Evolutionary conservation across 2,797 vertebrate genomes (phyloP).

Genomic region (Perodicticus potto): DNA sequence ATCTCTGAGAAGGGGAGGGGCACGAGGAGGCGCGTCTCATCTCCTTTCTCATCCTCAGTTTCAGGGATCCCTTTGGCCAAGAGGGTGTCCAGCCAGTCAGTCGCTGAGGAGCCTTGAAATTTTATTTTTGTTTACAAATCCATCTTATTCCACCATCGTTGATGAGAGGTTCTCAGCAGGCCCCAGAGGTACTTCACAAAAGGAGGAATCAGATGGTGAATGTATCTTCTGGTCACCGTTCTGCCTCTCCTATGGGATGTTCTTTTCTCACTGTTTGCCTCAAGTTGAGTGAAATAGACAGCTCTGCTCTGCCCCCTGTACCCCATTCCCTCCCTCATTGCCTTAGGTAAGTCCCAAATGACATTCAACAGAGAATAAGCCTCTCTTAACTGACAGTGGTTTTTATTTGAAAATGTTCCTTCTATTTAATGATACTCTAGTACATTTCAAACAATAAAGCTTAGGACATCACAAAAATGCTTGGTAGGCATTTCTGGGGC

Average conservation of each 20-base stretch:
- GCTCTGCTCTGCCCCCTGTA: background rate
- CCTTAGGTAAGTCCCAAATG: background rate
- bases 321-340: background rate
- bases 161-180: background rate
- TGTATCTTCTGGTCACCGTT: background rate
- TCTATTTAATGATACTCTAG: conserved; percentile 68
- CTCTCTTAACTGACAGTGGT: conserved; percentile 52
- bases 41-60: no score
- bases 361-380: background rate
- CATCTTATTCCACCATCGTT: background rate
- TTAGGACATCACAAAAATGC: conserved; percentile 68
- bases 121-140: no score
- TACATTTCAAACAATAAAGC: conserved; percentile 76
- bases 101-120: no score
- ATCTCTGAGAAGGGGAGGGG: no score
- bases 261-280: background rate
- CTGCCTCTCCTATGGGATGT: background rate
- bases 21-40: no score
- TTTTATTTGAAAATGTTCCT: conserved; percentile 72
- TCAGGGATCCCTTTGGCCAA: no score
- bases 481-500: conserved; percentile 67
- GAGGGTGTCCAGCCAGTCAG: no score
- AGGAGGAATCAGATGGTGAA: background rate
- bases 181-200: background rate
- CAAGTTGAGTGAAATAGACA: background rate